Base-by-base conservation (phyloP, 1,140 invertebrate species). In the Drosophila eugracilis region DNA sequence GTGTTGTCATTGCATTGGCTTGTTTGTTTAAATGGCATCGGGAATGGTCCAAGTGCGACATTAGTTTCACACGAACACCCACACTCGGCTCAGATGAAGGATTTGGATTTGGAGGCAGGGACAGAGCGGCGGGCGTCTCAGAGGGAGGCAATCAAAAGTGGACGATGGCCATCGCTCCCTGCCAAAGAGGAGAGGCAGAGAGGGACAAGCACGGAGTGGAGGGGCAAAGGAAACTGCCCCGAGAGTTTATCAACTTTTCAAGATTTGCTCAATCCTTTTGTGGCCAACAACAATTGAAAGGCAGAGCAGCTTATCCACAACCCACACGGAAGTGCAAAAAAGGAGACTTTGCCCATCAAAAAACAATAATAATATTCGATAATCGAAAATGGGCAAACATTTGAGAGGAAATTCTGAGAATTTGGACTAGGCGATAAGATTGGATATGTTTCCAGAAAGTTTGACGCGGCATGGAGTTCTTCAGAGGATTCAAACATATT, bases 51-150 rank as follows among this genome's bases (percentile, higher is more conserved):
- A 42, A 69, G 59, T 55, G 48, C 78, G 78, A 81, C 78, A 81
- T 81, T 81, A 69, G 69, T 81, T 85, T 86, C 77, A 85, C 81
- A 85, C 83, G 81, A 85, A 85, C 81, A 81, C 81, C 81, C 81
- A 86, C 79, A 62, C 79, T 72, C 7, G 52, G 34, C 72, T 36
- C 14, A 47, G 5, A 19, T 37, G n/a, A 36, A 10, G 39, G 36
- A 4, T 17, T 37, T 14, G 21, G 28, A 48, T 36, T 7, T 7
- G 2, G 12, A 15, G 19, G 34, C 9, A 7, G 34, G 28, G 10
- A 47, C 34, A 17, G n/a, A 44, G 30, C 26, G 9, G 28, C 48
- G 34, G 9, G 28, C 48, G 34, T 41, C 49, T 39, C 49, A 69
- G 62, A 37, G 54, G 47, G 22, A 22, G 50, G 49, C 58, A 55